Conservation (phyloP, 2,888 invertebrate species). For the Andrena marginata region DNA sequence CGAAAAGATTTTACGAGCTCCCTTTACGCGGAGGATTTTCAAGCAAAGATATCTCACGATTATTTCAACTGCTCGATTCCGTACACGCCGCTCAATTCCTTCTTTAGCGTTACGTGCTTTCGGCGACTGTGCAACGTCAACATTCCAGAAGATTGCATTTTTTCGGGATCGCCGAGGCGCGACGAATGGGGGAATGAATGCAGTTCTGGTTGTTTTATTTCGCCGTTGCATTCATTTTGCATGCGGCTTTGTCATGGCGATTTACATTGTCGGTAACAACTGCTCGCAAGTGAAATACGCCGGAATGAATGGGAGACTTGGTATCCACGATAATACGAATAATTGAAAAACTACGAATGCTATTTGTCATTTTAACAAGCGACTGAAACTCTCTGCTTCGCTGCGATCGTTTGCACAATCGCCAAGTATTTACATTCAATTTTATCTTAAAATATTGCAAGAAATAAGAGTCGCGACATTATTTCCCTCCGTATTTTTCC, state of each 20-base stretch:
- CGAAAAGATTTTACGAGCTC: neutral
- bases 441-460: neutral
- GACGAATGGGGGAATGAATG: constrained; percentile 37
- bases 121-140: constrained; percentile 30
- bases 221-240: constrained; percentile 4
- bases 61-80: constrained; percentile 20
- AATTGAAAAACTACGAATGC: neutral
- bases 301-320: constrained; percentile 18
- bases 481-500: no score
- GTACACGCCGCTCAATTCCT: constrained; percentile 8
- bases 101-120: constrained; percentile 12
- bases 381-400: neutral
- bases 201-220: constrained; percentile 31
- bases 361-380: neutral
- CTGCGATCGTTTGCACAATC: neutral
- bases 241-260: neutral
- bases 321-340: neutral
- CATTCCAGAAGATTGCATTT: constrained; percentile 57
- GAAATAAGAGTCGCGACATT: no score
- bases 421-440: neutral
- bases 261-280: constrained; percentile 18
- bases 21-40: constrained; percentile 3
- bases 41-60: neutral
- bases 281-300: neutral
- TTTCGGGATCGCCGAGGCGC: constrained; percentile 50